Conservation (phyloP, 2,113 vertebrate species). For the Cyphomyrus discorhynchus region DNA sequence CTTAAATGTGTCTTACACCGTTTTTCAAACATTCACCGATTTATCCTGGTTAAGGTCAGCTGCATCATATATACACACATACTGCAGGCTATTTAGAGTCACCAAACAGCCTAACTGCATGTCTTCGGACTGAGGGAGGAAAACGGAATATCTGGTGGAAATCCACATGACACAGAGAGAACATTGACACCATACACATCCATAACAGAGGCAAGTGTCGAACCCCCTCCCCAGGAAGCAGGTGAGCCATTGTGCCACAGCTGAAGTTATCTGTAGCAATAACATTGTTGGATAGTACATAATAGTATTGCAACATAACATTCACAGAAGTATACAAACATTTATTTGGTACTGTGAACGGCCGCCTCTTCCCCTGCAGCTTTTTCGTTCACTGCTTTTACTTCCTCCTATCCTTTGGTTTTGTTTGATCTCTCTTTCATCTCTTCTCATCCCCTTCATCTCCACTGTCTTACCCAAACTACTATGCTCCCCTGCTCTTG, state of each 20-base stretch:
- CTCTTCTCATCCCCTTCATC: slow-evolving; percentile 6
- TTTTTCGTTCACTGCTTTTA: not conserved
- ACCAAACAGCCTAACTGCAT: not conserved
- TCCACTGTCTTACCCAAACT: not conserved
- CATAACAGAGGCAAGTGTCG: not conserved
- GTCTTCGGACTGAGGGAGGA: not conserved
- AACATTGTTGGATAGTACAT: not conserved
- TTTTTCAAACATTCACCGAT: not conserved
- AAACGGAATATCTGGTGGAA: not conserved
- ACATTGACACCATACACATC: not conserved
- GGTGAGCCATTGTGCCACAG: not conserved
- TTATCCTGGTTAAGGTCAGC: not conserved
- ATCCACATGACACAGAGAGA: not conserved
- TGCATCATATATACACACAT: not conserved
- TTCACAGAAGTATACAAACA: not conserved
- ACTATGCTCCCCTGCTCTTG: not conserved
- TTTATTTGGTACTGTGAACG: not conserved
- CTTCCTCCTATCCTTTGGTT: not conserved
- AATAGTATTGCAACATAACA: not conserved
- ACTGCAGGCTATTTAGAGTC: not conserved
- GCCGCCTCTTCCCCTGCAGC: not conserved
- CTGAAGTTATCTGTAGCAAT: not conserved
- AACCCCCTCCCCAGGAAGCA: not conserved
- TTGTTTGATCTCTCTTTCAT: slow-evolving; percentile 8
- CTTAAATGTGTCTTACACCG: not conserved